Percentiles rank a stretch among this genome's conserved stretches.
phyloP scores from a whole-genome alignment of 2,797 vertebrate genomes.

The Intellagama lesueurii region DNA sequence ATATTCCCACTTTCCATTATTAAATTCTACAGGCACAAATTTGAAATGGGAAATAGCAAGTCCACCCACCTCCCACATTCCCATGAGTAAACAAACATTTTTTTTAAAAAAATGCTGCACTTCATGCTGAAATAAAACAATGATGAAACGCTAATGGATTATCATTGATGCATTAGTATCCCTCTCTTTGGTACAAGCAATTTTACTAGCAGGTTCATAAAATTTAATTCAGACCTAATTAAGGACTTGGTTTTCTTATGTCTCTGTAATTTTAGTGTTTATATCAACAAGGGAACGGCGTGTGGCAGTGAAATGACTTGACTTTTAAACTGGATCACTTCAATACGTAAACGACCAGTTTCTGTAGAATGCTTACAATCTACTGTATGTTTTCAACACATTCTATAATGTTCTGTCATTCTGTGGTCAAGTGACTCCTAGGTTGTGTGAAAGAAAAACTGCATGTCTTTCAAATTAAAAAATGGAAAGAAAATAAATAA shows the following conservation, averaged over 20 bases:
- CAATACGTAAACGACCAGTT: neutral
- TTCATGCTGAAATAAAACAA: constrained; percentile 55
- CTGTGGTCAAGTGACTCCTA: too few relatives aligned
- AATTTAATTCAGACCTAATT: constrained; percentile 70
- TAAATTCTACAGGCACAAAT: neutral
- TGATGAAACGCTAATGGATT: constrained; percentile 51
- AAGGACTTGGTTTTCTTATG: constrained; percentile 52
- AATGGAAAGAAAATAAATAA: too few relatives aligned
- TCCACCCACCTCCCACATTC: too few relatives aligned
- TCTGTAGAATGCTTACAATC: neutral
- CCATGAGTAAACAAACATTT: neutral
- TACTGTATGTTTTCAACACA: neutral
- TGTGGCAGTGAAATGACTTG: neutral
- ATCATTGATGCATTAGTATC: constrained; percentile 46
- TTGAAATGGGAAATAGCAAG: neutral
- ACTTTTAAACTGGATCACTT: neutral
- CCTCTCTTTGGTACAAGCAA: constrained; percentile 39
- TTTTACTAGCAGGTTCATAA: constrained; percentile 67
- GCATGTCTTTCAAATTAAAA: too few relatives aligned
- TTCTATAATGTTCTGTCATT: neutral
- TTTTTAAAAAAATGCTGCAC: constrained; percentile 24
- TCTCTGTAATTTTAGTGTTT: constrained; percentile 43
- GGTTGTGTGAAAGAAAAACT: too few relatives aligned
- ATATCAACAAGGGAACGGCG: neutral
- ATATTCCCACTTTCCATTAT: neutral